Evolutionary conservation across 2,113 vertebrate genomes (phyloP).

Genomic region (Patagioenas fasciata): DNA sequence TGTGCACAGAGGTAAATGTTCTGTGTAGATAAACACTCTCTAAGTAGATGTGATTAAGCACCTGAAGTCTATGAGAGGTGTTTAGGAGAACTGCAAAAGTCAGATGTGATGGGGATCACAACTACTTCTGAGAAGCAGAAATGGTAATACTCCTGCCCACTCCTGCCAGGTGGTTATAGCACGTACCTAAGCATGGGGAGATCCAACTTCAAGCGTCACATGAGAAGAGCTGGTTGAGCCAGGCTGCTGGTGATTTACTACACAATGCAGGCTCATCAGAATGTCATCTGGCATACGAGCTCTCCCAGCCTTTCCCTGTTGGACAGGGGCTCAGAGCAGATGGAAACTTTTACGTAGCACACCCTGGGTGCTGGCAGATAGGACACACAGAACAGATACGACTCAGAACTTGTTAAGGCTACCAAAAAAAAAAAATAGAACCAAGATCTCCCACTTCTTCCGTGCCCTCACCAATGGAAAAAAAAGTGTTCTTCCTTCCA

Average conservation of each 20-base stretch:
- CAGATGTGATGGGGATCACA: background rate
- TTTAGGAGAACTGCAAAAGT: background rate
- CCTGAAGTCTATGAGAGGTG: background rate
- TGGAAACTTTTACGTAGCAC: accelerated
- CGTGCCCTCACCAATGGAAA: background rate
- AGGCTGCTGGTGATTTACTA: background rate
- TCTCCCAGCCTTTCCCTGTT: background rate
- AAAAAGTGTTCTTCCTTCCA: background rate
- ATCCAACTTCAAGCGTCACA: background rate
- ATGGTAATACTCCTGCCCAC: background rate
- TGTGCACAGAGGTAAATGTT: background rate
- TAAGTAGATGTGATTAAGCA: background rate
- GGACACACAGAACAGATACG: background rate
- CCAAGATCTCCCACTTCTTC: background rate
- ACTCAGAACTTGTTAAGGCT: background rate
- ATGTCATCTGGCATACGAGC: background rate
- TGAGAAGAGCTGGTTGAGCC: background rate
- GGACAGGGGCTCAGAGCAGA: background rate
- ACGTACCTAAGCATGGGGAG: background rate
- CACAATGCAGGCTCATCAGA: background rate
- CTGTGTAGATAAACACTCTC: background rate
- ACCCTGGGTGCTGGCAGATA: background rate
- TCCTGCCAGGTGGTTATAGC: background rate
- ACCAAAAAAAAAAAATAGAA: background rate
- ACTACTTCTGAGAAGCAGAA: background rate